Evolutionary conservation across 2,113 vertebrate genomes (phyloP).

Genomic region (Malurus alboscapulatus): DNA sequence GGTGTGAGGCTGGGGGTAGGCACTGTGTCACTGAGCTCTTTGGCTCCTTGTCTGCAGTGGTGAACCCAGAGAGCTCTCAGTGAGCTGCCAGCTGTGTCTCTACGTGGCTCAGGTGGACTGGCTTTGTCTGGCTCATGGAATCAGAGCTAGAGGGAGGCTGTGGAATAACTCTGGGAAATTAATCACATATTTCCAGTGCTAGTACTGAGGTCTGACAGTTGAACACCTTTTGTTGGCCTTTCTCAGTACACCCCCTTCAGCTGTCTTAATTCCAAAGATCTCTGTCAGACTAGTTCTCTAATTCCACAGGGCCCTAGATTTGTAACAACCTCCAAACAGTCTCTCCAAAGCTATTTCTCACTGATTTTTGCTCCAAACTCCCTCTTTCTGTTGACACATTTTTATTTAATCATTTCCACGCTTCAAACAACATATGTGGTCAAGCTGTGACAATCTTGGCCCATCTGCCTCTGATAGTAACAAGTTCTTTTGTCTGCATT

Average conservation of each 20-base stretch:
- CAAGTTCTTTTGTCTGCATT: not conserved
- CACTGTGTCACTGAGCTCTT: not conserved
- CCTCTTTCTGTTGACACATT: not conserved
- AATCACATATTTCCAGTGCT: not conserved
- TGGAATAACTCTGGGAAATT: not conserved
- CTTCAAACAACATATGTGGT: not conserved
- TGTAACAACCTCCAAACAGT: not conserved
- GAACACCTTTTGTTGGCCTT: not conserved
- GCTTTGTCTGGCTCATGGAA: not conserved
- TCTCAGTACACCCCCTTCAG: not conserved
- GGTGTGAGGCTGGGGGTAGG: not conserved
- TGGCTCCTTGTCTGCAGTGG: not conserved
- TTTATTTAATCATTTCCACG: not conserved
- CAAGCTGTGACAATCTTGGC: slow-evolving; percentile 15
- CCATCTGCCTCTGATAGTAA: not conserved
- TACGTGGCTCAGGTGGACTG: not conserved
- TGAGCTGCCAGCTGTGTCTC: not conserved
- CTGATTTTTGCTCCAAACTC: not conserved
- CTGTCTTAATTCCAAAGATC: not conserved
- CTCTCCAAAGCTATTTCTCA: not conserved
- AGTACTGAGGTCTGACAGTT: not conserved
- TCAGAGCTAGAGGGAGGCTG: not conserved
- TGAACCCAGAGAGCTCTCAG: not conserved
- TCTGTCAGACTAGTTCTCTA: not conserved
- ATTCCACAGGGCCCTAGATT: not conserved